A percentile compares a stretch with the other conserved stretches of the same genome.
These are phyloP conservation scores for Lamellibrachia luymesi DNA, from an alignment of 1,140 invertebrate species.

Conservation along the genomic window DNA sequence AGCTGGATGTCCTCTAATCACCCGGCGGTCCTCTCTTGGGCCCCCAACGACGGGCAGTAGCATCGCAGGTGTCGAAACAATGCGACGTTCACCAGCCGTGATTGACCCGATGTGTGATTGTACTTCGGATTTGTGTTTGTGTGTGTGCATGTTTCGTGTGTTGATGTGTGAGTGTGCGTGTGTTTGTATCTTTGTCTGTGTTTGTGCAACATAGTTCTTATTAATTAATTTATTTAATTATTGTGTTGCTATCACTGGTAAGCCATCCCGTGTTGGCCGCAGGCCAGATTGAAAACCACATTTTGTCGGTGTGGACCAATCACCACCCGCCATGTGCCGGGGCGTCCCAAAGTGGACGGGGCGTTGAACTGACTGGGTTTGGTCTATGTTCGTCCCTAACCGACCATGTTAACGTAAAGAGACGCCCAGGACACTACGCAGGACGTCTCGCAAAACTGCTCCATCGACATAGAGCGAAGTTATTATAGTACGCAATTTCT, in stretches of 20 bases:
- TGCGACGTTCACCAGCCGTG: not conserved
- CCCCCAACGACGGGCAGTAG: not conserved
- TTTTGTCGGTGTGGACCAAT: not conserved
- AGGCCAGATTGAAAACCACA: not conserved
- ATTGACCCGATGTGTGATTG: not conserved
- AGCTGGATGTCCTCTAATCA: not conserved
- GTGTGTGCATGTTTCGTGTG: not conserved
- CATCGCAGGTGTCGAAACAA: not conserved
- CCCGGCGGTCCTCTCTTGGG: not conserved
- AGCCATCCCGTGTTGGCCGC: not conserved
- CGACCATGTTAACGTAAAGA: not conserved
- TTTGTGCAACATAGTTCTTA: too few species aligned
- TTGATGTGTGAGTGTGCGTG: not conserved
- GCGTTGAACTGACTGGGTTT: not conserved
- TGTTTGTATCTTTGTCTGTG: not conserved
- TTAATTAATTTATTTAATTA: not conserved
- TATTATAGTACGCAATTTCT: too few species aligned
- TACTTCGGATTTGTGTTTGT: not conserved
- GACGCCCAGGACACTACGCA: not conserved
- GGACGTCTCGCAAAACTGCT: not conserved
- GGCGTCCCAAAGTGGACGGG: not conserved
- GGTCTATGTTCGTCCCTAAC: not conserved
- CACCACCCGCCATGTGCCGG: not conserved
- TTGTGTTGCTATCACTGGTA: not conserved
- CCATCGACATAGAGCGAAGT: not conserved